A percentile compares a stretch with the other conserved stretches of the same genome.
Evolutionary conservation across 2,888 invertebrate genomes (phyloP).

Genomic region (Conus canariensis): DNA sequence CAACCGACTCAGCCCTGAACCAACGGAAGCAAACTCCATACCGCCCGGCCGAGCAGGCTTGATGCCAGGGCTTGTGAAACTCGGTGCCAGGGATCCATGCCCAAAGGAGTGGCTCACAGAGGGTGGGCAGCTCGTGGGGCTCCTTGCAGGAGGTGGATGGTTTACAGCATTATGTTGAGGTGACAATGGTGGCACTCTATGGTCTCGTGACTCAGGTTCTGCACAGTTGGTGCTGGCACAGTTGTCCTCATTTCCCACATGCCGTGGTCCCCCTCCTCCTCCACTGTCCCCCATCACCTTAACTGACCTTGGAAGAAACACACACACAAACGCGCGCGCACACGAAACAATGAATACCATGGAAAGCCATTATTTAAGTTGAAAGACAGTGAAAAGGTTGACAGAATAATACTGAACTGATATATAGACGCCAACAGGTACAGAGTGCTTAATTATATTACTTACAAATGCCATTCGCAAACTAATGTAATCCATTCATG

Average conservation of each 20-base stretch:
- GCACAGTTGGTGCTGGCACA: not conserved
- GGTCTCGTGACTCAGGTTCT: not conserved
- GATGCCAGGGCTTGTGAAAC: not conserved
- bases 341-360: too few relatives aligned
- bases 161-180: not conserved
- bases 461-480: too few relatives aligned
- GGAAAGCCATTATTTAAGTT: too few relatives aligned
- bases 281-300: conserved; percentile 17
- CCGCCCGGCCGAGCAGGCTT: not conserved
- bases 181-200: not conserved
- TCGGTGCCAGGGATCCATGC: not conserved
- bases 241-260: not conserved
- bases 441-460: too few relatives aligned
- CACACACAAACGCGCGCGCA: not conserved
- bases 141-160: not conserved
- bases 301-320: not conserved
- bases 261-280: not conserved
- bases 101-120: not conserved
- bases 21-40: not conserved
- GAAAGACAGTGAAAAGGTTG: too few relatives aligned
- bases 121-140: not conserved
- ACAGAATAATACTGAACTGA: too few relatives aligned
- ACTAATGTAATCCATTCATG: too few relatives aligned
- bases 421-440: too few relatives aligned
- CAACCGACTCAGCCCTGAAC: not conserved